Conservation (phyloP, 2,113 vertebrate species). For the zebrafish (Danio rerio) region GRCz12tu NC_133194.1:4380501-4381000, state of each 20-base stretch:
- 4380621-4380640: background rate
- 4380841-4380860: background rate
- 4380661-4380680: conserved; percentile 38
- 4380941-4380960: background rate
- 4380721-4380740: background rate
- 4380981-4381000: background rate
- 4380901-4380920: background rate
- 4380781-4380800: background rate
- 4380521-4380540: background rate
- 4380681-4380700: conserved; percentile 39
- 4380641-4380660: conserved; percentile 38
- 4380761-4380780: conserved; percentile 4
- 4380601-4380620: conserved; percentile 8
- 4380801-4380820: conserved; percentile 24
- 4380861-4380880: background rate
- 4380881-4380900: background rate
- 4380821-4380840: conserved; percentile 4
- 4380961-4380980: background rate
- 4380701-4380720: conserved; percentile 41
- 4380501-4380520: background rate
- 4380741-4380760: conserved; percentile 6
- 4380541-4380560: background rate
- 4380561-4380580: background rate
- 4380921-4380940: conserved; percentile 26
- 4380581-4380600: background rate